Evolutionary conservation across 2,797 vertebrate species (phyloP).

Genomic region (Muscicapa striata): DNA sequence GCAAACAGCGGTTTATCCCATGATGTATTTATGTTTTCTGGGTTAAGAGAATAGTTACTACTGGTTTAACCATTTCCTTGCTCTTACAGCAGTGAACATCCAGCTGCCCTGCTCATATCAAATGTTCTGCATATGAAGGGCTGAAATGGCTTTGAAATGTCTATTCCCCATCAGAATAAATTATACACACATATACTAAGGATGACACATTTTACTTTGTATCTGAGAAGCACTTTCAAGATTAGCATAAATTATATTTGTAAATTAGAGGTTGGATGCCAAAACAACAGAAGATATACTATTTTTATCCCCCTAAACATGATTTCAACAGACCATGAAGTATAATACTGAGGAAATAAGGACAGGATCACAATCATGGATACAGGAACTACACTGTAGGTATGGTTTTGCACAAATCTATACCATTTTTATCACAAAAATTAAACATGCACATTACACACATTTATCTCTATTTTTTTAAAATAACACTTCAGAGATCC

Average conservation of each 20-base stretch:
- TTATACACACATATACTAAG: slow-evolving; percentile 53
- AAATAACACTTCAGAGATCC: not conserved
- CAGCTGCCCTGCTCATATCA: slow-evolving; percentile 7
- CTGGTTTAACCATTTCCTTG: slow-evolving; percentile 25
- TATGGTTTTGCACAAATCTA: not conserved
- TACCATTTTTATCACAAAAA: not conserved
- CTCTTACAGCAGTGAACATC: not conserved
- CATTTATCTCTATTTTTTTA: not conserved
- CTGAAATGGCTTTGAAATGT: slow-evolving; percentile 64
- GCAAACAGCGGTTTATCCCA: not conserved
- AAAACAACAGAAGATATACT: slow-evolving; percentile 71
- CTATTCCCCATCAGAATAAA: slow-evolving; percentile 65
- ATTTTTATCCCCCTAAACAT: slow-evolving; percentile 72
- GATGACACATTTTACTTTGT: slow-evolving; percentile 70
- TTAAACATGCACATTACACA: not conserved
- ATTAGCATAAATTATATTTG: slow-evolving; percentile 79
- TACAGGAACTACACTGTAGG: not conserved
- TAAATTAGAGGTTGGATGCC: slow-evolving; percentile 68
- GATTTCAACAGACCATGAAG: slow-evolving; percentile 54
- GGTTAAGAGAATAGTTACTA: not conserved
- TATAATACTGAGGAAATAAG: slow-evolving; percentile 37
- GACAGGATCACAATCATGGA: not conserved
- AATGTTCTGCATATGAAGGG: slow-evolving; percentile 41
- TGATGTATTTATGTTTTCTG: not conserved
- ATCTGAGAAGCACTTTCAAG: slow-evolving; percentile 73